Base-by-base conservation (phyloP, 2,113 vertebrate species). In the Panurus biarmicus region DNA sequence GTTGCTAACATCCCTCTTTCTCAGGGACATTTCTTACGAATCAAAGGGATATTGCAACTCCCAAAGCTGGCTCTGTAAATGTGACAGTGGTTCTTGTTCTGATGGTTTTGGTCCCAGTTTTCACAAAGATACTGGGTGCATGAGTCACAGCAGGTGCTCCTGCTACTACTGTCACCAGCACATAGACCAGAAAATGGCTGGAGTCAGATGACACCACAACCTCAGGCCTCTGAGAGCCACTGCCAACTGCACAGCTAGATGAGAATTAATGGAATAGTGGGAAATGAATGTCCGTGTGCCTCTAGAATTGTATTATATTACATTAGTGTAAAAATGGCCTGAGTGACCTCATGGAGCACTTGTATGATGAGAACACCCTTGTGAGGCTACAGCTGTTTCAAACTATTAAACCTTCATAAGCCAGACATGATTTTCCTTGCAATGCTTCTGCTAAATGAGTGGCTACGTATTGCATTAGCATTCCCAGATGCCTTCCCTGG, bases 371-470 rank as follows among this genome's bases (percentile, higher is more conserved):
- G 93, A 95, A 79, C 64, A 83, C 40, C 67, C 92, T 95, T 44
- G 84, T 94, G 92, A 93, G 92, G 87, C 83, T 93, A 87, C 93
- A 97, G 89, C 91, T 95, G 92, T 82, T 96, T 92, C 56, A 44
- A 94, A 91, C 94, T 81, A 95, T 90, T 96, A 91, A 92, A 69
- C 3, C 73, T 89, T 91, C 87, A 66, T 95, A 94, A 96, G 81
- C 85, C 89, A 95, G 95, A 87, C 90, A 87, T 24, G 69, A 81
- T 94, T 96, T 96, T 93, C 75, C 62, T 70, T 71, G 79, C 88
- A n/a, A 47, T 65, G 85, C 51, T 53, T 73, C 93, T 85, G 92
- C 92, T 85, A 78, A 91, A 94, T 89, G 91, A 93, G 82, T 64
- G 77, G 75, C 89, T 93, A 71, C 1, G 25, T 90, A 90, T 53